phyloP scores from a whole-genome alignment of 92 coral and sea anemone species.

The Epizoanthus illoricatus region DNA sequence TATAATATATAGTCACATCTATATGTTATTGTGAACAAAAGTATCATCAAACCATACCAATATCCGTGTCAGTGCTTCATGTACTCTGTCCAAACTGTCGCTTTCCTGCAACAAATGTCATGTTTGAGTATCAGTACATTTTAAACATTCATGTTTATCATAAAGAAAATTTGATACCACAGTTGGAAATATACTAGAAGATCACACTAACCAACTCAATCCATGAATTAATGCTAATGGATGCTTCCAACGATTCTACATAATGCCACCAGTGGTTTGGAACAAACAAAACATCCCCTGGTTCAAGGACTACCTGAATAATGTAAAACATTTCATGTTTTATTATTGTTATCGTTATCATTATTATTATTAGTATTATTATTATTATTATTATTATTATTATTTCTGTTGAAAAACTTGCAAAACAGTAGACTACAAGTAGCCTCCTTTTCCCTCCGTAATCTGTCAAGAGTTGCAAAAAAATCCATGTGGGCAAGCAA shows the following conservation, averaged over 20 bases:
- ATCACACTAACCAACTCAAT: conserved; percentile 82
- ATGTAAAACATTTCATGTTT: background rate
- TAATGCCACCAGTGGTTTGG: conserved; percentile 99
- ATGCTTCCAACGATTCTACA: conserved; percentile 83
- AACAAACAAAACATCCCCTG: conserved; percentile 94
- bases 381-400: no score
- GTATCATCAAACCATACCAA: conserved; percentile 51
- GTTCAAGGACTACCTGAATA: conserved; percentile 71
- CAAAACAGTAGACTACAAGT: no score
- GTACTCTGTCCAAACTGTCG: conserved; percentile 81
- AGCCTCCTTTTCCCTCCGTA: no score
- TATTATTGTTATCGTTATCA: no score
- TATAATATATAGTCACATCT: no score
- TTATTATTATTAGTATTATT: no score
- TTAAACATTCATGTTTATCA: background rate
- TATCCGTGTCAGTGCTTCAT: conserved; percentile 82
- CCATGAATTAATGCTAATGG: conserved; percentile 97
- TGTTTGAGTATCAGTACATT: background rate
- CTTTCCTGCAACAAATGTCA: conserved; percentile 52
- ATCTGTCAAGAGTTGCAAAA: no score
- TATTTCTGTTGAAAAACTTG: no score
- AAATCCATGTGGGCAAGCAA: no score
- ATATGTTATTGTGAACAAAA: conserved; percentile 4
- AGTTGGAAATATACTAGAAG: background rate
- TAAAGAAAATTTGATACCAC: background rate